Base-by-base conservation (phyloP, 2,113 vertebrate species). In the Thomomys bottae region DNA sequence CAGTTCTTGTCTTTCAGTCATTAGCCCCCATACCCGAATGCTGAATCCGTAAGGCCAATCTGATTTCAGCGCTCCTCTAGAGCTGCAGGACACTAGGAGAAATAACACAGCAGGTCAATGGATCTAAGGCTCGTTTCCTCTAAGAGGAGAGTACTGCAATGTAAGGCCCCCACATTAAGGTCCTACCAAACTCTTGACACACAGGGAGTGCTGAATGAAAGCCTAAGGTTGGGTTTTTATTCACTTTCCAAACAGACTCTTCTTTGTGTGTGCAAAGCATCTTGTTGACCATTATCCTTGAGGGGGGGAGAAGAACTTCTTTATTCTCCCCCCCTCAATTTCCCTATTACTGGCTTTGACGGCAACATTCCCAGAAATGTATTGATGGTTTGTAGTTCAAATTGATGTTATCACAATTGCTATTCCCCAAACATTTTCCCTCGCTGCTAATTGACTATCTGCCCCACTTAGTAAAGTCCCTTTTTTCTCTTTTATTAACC, bases 401-500 rank as follows among this genome's bases (percentile, higher is more conserved):
- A 82, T 2, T 57, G 61, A 95, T 32, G 34, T 59, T 82, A 85
- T 79, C 36, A 82, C 45, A 87, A 71, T 15, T 94, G 75, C 68
- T 88, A 72, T 92, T 93, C 71, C 73, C 34, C 38, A 66, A 54
- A 45, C 49, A 54, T 87, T 54, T 82, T 91, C 70, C 66, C 38
- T 93, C 66, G 77, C 81, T 93, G 77, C n/a, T 95, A 94, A 96
- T 71, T 95, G 90, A 89, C 82, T 84, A 68, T 64, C 88, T 64
- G 66, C 40, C 38, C 30, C 90, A 88, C 57, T 94, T 93, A 91
- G 18, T 57, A 34, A 36, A 79, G 83, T 63, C 20, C 28, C 24
- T 70, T 79, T 84, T 54, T 89, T 90, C 75, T 96, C 63, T 94
- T 91, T 94, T 94, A 93, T 88, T 94, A 95, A 93, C 83, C 88